phyloP scores from a whole-genome alignment of 1,140 invertebrate genomes.

The Euschistus heros region DNA sequence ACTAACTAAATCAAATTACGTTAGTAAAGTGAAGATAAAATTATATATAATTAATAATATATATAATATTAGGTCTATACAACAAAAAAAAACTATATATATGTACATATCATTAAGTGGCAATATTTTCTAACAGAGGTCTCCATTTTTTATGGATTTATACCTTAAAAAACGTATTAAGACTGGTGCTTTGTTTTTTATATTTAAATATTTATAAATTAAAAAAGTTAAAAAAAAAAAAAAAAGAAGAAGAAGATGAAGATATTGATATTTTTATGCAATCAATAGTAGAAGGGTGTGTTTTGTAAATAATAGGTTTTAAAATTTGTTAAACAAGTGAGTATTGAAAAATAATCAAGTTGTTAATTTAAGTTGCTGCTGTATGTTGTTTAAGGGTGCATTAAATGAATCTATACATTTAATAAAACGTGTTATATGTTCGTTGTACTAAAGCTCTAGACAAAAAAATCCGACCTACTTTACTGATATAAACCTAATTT shows the following conservation, averaged over 20 bases:
- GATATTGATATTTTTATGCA: conserved; percentile 13
- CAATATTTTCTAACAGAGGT: conserved; percentile 10
- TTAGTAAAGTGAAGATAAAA: background rate
- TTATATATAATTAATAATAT: background rate
- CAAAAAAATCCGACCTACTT: background rate
- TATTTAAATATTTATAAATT: background rate
- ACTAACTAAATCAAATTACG: background rate
- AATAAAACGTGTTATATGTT: background rate
- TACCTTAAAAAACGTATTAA: background rate
- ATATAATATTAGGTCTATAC: background rate
- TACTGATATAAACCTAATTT: too few species aligned
- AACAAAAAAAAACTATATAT: background rate
- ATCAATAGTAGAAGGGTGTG: background rate
- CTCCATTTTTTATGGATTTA: background rate
- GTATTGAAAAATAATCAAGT: too few species aligned
- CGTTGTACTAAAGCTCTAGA: background rate
- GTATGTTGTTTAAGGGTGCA: too few species aligned
- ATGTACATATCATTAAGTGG: conserved; percentile 14
- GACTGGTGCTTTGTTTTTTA: conserved; percentile 13
- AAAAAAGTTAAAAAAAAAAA: background rate
- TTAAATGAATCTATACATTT: background rate
- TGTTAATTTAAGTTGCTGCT: too few species aligned
- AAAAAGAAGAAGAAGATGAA: background rate
- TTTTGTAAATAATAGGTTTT: background rate
- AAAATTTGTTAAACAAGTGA: background rate